A percentile compares a stretch with the other conserved stretches of the same genome.
Conservation (phyloP, 2,888 invertebrate genomes). For the Lithophane leautieri region DNA sequence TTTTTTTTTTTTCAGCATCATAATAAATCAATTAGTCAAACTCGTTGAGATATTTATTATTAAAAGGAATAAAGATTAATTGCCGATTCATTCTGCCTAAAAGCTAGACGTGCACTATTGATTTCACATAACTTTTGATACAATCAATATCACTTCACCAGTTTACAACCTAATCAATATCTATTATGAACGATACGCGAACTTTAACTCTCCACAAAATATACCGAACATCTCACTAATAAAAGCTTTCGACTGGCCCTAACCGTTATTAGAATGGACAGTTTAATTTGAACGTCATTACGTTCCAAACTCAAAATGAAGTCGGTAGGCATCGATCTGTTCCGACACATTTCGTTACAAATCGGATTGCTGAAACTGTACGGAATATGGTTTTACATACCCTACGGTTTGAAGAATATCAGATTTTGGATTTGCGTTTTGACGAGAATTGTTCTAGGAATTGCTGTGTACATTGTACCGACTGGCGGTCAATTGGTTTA, state of each 20-base stretch:
- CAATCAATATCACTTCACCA: background rate
- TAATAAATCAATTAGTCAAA: background rate
- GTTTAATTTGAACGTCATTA: constrained; percentile 58
- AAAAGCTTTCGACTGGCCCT: constrained; percentile 33
- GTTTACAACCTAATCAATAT: background rate
- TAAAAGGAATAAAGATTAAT: background rate
- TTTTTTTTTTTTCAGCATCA: too few species aligned
- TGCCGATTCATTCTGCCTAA: background rate
- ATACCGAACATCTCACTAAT: constrained; percentile 41
- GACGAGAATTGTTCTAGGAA: constrained; percentile 64
- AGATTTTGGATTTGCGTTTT: constrained; percentile 72
- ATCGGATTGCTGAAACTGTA: constrained; percentile 71
- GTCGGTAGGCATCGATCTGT: constrained; percentile 68
- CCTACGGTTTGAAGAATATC: constrained; percentile 66
- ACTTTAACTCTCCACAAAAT: background rate
- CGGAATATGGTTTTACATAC: constrained; percentile 76
- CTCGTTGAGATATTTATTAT: background rate
- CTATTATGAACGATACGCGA: background rate
- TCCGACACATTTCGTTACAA: constrained; percentile 72
- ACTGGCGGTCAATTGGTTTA: constrained; percentile 72
- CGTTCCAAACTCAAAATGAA: constrained; percentile 66
- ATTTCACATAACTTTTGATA: background rate
- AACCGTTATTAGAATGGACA: constrained; percentile 30
- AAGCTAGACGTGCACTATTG: background rate
- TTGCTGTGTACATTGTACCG: constrained; percentile 71